Conservation (phyloP, 2,797 vertebrate genomes). For the Apogon hyalosoma region DNA sequence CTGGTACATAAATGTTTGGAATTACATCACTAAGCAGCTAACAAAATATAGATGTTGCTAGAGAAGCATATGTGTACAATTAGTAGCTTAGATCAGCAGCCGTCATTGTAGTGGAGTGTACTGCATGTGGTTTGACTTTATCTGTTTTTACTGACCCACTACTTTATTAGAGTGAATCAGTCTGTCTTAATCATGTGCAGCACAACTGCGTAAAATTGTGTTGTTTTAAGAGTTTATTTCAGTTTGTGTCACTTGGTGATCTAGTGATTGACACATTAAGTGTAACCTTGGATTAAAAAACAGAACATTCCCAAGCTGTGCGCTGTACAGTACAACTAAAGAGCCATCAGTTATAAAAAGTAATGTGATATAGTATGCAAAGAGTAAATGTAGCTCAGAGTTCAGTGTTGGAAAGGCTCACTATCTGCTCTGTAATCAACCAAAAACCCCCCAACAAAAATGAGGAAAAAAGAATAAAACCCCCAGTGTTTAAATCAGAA, state of each 20-base stretch:
- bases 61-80: conserved; percentile 70
- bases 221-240: conserved; percentile 5
- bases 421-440: conserved; percentile 16
- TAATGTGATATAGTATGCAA: not conserved
- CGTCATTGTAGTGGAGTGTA: conserved; percentile 40
- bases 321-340: not conserved
- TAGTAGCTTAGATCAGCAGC: conserved; percentile 35
- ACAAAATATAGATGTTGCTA: conserved; percentile 68
- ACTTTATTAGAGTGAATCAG: conserved; percentile 15
- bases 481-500: conserved; percentile 6
- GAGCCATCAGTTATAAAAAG: not conserved
- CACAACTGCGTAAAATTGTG: not conserved
- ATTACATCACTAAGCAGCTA: conserved; percentile 72
- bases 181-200: not conserved
- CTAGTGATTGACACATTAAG: not conserved
- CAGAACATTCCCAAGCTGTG: not conserved
- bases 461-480: not conserved
- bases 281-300: not conserved
- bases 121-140: conserved; percentile 38
- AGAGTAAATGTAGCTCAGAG: not conserved
- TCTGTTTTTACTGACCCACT: conserved; percentile 33
- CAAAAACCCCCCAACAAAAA: conserved; percentile 12
- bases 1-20: conserved; percentile 55
- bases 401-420: not conserved
- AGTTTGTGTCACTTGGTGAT: not conserved